A percentile compares a stretch with the other conserved stretches of the same genome.
These are phyloP conservation scores for Tadarida brasiliensis DNA, from an alignment of 2,797 vertebrate species.

Conservation along the genomic window DNA sequence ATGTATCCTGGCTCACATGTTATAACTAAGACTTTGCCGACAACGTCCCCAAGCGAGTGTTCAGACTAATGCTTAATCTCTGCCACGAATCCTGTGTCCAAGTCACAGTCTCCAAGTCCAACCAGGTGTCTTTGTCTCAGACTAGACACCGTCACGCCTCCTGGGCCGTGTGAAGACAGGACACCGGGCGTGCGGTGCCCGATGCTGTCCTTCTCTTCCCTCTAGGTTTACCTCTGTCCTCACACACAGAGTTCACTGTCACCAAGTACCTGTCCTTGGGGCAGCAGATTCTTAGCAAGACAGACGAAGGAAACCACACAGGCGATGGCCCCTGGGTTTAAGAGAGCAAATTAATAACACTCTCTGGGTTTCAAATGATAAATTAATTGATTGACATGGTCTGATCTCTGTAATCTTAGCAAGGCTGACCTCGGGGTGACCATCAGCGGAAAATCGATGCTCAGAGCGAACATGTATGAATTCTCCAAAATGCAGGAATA, in stretches of 20 bases:
- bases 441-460: not conserved
- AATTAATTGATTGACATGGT: not conserved
- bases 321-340: not conserved
- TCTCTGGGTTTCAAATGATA: not conserved
- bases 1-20: not conserved
- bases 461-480: not conserved
- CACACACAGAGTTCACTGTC: not conserved
- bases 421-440: not conserved
- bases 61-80: not conserved
- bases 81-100: not conserved
- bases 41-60: not conserved
- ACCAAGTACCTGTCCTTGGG: not conserved
- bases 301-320: not conserved
- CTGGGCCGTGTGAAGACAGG: not conserved
- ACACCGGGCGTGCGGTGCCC: not conserved
- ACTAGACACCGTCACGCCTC: accelerated
- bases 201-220: accelerated
- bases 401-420: not conserved
- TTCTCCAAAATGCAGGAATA: not conserved
- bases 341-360: not conserved
- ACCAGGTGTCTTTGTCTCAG: not conserved
- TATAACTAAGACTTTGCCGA: not conserved
- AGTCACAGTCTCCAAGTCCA: not conserved
- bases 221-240: not conserved
- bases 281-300: not conserved